Evolutionary conservation across 2,113 vertebrate genomes (phyloP).

Genomic region (Lampris megalopsis): DNA sequence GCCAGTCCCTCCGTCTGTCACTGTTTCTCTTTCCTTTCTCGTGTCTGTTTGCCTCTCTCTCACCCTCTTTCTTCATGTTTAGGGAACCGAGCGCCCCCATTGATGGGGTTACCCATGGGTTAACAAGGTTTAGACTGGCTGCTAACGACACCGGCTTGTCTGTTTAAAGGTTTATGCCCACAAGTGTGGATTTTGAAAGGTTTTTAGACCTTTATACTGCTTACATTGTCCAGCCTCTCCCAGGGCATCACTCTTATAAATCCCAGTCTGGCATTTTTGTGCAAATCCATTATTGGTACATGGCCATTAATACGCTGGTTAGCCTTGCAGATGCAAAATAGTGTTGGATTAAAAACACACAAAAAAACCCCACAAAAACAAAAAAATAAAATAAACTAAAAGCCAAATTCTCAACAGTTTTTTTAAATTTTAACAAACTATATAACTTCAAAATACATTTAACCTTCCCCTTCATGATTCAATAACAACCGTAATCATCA

Average conservation of each 20-base stretch:
- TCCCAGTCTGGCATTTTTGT: constrained; percentile 8
- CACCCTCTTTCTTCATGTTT: constrained; percentile 41
- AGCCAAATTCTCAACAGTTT: too few relatives aligned
- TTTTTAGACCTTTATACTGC: constrained; percentile 28
- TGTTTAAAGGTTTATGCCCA: constrained; percentile 54
- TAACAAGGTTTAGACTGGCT: constrained; percentile 49
- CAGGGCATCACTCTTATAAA: constrained; percentile 47
- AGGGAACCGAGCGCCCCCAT: constrained; percentile 30
- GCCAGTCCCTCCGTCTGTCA: background rate
- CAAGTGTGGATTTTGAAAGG: constrained; percentile 43
- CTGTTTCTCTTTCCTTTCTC: background rate
- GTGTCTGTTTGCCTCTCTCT: constrained; percentile 2
- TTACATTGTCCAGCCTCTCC: constrained; percentile 48
- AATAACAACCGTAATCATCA: too few relatives aligned
- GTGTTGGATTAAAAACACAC: background rate
- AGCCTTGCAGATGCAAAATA: constrained; percentile 21
- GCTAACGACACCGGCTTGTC: constrained; percentile 14
- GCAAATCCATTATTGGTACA: background rate
- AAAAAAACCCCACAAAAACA: background rate
- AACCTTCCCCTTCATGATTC: too few relatives aligned
- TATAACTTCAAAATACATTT: too few relatives aligned
- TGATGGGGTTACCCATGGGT: constrained; percentile 46
- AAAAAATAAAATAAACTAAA: background rate
- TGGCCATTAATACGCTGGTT: constrained; percentile 7
- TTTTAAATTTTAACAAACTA: too few relatives aligned